Evolutionary conservation across 2,797 vertebrate species (phyloP), one percentile per base, ranked within the genome.

Genomic region (Coilia nasus): DNA sequence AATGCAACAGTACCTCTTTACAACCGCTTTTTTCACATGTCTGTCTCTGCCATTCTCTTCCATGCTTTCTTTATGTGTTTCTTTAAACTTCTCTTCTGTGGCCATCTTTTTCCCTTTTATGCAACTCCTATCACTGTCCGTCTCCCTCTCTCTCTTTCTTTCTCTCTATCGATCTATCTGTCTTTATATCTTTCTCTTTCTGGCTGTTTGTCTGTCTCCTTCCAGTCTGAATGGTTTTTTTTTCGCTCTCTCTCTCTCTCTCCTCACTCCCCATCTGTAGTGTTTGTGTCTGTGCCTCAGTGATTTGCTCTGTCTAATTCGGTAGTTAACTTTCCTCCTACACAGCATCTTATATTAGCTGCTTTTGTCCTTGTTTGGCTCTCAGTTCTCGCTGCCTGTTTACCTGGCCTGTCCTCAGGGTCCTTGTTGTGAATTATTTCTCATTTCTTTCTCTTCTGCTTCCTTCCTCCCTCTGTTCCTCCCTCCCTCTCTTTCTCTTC

Each of bases 231-330:
- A 54, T 54, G 2, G 6, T 17, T 14, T 71, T 71, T 71, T 14
- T 67, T 23, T 2, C 25, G 2, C 25, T 31, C 25, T 23, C n/a
- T 28, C 14, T 17, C 50, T 31, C 62, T 12, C 23, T 64, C 6
- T 28, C 9, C 23, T 71, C 64, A 28, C 23, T 31, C 64, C 10
- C 23, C 23, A 23, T 71, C 28, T 71, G 57, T 7, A 19, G 11
- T 71, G 11, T 35, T 0, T 78, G 67, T 41, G 67, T 41, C 15
- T 75, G 11, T 0, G 31, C 15, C 71, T 78, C 17, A 21, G 35
- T 44, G 71, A 78, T 31, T 78, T 17, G 67, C 71, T 78, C 31
- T 78, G 14, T n/a, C 71, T 78, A 41, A 78, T 78, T 78, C 28
- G 31, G 6, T 78, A 78, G 71, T 44, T 78, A 78, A 78, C 35